A percentile compares a stretch with the other conserved stretches of the same genome.
phyloP scores from a whole-genome alignment of 2,888 invertebrate species.

The Lasius platythorax region DNA sequence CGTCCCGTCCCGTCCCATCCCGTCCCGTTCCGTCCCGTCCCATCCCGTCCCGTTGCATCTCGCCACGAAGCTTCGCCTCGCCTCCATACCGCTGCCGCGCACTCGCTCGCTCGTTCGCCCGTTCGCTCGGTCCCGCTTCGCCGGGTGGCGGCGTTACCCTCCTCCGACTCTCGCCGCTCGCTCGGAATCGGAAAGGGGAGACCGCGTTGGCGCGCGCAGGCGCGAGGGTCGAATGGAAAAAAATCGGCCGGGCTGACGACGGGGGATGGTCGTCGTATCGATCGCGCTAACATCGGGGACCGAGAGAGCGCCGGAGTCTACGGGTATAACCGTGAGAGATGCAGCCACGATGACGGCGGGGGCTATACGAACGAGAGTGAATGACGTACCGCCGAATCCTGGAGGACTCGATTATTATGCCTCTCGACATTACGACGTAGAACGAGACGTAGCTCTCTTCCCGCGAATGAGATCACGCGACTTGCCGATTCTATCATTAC shows the following conservation, averaged over 20 bases:
- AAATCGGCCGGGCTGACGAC: constrained; percentile 88
- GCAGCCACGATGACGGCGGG: constrained; percentile 71
- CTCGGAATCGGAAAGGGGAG: constrained; percentile 72
- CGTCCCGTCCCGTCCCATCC: not conserved
- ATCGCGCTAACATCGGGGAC: constrained; percentile 80
- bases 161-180: constrained; percentile 26
- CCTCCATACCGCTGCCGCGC: constrained; percentile 19
- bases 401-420: constrained; percentile 18
- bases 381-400: constrained; percentile 69
- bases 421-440: not conserved
- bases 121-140: constrained; percentile 37
- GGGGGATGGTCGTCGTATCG: constrained; percentile 81
- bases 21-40: constrained; percentile 40
- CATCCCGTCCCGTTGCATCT: not conserved
- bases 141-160: constrained; percentile 41
- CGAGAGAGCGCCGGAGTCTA: constrained; percentile 84
- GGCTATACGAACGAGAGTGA: constrained; percentile 67
- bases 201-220: constrained; percentile 72
- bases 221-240: constrained; percentile 85
- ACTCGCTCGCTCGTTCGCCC: not conserved
- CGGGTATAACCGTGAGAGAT: constrained; percentile 82
- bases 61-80: constrained; percentile 13
- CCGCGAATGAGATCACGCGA: not conserved
- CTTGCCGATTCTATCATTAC: not conserved
- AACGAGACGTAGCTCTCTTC: not conserved